Percentiles rank a stretch among this genome's conserved stretches.
Conservation (phyloP, 1,140 invertebrate species). For the Aleiodes sp. region DNA sequence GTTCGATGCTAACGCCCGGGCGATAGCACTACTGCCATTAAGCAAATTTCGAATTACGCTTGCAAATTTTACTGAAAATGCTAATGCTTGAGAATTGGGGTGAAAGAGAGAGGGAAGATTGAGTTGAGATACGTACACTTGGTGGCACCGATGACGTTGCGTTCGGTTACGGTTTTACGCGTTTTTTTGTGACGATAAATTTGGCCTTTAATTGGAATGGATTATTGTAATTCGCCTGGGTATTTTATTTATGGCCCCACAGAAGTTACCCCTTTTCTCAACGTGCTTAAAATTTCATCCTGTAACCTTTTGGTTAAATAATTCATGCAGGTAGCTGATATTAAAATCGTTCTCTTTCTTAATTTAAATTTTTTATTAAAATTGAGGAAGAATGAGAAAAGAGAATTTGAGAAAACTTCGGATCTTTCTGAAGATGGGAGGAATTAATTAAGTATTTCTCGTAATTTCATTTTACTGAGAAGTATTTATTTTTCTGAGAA, state of each 20-base stretch:
- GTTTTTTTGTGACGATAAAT: slow-evolving; percentile 61
- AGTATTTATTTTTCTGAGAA: too few species aligned
- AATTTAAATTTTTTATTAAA: too few species aligned
- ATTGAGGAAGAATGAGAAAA: too few species aligned
- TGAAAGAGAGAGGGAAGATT: slow-evolving; percentile 20
- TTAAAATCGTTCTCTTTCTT: too few species aligned
- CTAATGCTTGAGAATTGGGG: slow-evolving; percentile 39
- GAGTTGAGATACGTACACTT: slow-evolving; percentile 33
- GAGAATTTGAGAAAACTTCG: too few species aligned
- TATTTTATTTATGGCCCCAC: slow-evolving; percentile 52
- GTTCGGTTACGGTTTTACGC: slow-evolving; percentile 15
- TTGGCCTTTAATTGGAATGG: slow-evolving; percentile 62
- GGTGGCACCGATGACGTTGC: not conserved
- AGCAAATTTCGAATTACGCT: slow-evolving; percentile 58
- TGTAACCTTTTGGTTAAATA: too few species aligned
- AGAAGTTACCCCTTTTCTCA: not conserved
- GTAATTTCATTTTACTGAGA: too few species aligned
- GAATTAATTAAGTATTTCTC: too few species aligned
- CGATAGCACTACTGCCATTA: slow-evolving; percentile 44
- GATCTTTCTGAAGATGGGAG: too few species aligned
- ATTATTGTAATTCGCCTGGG: slow-evolving; percentile 60
- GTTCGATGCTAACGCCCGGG: slow-evolving; percentile 29
- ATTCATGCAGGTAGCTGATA: not conserved
- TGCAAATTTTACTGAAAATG: slow-evolving; percentile 56
- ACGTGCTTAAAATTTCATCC: slow-evolving; percentile 4